These are phyloP conservation scores for Rhinophrynus dorsalis DNA, from an alignment of 2,797 vertebrate genomes.

Conservation along the genomic window DNA sequence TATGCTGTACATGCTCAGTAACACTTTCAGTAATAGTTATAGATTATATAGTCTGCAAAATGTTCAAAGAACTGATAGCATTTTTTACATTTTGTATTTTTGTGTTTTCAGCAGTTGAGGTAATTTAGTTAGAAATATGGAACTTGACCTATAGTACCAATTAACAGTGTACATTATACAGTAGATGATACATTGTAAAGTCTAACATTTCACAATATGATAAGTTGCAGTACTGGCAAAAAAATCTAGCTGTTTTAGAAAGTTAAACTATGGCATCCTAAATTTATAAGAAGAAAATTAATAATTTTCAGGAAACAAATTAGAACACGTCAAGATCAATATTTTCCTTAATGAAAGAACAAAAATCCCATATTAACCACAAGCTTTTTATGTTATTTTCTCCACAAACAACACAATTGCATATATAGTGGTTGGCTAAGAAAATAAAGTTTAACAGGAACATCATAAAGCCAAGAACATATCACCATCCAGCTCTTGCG, in stretches of 20 bases:
- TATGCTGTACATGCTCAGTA: neutral
- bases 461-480: conserved; percentile 9
- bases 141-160: conserved; percentile 17
- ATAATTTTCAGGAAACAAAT: too few relatives aligned
- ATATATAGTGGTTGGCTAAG: neutral
- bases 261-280: too few relatives aligned
- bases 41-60: conserved; percentile 1
- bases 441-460: conserved; percentile 6
- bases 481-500: conserved; percentile 11
- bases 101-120: conserved; percentile 1
- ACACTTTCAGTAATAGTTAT: neutral
- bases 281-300: too few relatives aligned
- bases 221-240: neutral
- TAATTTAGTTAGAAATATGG: neutral
- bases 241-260: neutral
- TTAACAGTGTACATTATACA: neutral
- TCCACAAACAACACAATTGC: neutral
- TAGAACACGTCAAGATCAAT: too few relatives aligned
- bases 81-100: conserved; percentile 6
- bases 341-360: too few relatives aligned
- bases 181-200: neutral
- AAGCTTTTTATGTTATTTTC: conserved; percentile 5
- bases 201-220: neutral
- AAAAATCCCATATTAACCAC: neutral
- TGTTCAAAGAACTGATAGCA: conserved; percentile 6